Evolutionary conservation across 1,140 invertebrate species (phyloP), one percentile per base, ranked within the genome.

Genomic region (Kradibia gibbosae): DNA sequence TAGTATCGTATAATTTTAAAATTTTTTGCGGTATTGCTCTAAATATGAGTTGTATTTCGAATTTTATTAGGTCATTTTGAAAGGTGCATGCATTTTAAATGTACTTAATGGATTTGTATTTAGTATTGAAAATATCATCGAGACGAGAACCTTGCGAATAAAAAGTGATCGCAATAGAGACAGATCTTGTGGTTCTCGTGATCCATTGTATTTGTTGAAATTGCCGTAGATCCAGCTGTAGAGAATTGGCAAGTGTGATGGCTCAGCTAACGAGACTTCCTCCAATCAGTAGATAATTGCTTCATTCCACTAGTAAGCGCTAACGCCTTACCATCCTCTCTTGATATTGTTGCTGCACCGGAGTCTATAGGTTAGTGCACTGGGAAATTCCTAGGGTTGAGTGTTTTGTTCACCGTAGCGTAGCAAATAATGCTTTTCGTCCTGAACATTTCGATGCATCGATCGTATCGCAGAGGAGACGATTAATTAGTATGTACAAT

Each of bases 281-380:
- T 87, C 86, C 85, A 87, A 87, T 87, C 86, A 87, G 85, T 83
- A 85, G 84, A 82, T 86, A 87, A 86, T 87, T 87, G 86, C 84
- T 85, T 85, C 85, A 84, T 87, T 86, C 83, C 84, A 80, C 70
- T 75, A 82, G 77, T 45, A 34, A 55, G 28, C 25, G n/a, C 71
- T 10, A 17, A 79, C 82, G 81, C 79, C 55, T 67, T 73, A 2
- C 31, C 20, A n/a, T 3, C 28, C 36, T 4, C 15, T 62, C 22
- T 5, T 83, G 82, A 82, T 81, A 84, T 85, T 84, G 81, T 78
- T 82, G 84, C 82, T 50, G 20, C 31, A 39, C 17, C 3, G 36
- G 39, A 34, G 67, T 45, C 15, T 71, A n/a, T 71, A 34, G 1
- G 48, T 36, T 34, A 36, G 28, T 73, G 11, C 48, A 73, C 17